These are phyloP conservation scores for Drosophila simulans DNA, from an alignment of 1,140 invertebrate genomes.

Conservation along the genomic window DNA sequence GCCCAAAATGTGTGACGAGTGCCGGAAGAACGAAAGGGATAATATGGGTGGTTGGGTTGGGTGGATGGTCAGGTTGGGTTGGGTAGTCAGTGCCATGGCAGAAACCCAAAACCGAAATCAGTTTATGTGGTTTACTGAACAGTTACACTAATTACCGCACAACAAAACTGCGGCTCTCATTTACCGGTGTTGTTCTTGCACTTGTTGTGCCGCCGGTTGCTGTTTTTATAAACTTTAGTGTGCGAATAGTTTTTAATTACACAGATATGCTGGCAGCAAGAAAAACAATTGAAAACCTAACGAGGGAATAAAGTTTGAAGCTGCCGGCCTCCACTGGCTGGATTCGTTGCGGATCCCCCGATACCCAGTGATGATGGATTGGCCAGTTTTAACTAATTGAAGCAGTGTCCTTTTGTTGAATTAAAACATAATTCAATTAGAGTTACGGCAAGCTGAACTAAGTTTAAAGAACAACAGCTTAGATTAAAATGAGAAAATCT, in stretches of 20 bases:
- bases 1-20: slow-evolving; percentile 31
- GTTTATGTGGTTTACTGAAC: slow-evolving; percentile 68
- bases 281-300: slow-evolving; percentile 33
- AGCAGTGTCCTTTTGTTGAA: too few species aligned
- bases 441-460: too few species aligned
- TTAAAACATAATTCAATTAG: too few species aligned
- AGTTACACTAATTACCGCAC: slow-evolving; percentile 73
- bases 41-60: too few species aligned
- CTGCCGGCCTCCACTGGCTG: not conserved
- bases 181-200: slow-evolving; percentile 22
- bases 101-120: slow-evolving; percentile 60
- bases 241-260: slow-evolving; percentile 78
- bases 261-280: slow-evolving; percentile 43
- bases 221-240: slow-evolving; percentile 66
- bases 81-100: not conserved
- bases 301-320: slow-evolving; percentile 42
- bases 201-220: slow-evolving; percentile 13
- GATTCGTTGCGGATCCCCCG: not conserved
- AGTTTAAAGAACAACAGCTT: too few species aligned
- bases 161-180: slow-evolving; percentile 44
- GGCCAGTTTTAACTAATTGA: not conserved
- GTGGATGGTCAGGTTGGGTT: not conserved
- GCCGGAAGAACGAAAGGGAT: not conserved
- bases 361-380: slow-evolving; percentile 5
- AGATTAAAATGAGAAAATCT: too few species aligned